These are phyloP conservation scores for Chloroceryle inda DNA, from an alignment of 2,797 vertebrate species.

Conservation along the genomic window DNA sequence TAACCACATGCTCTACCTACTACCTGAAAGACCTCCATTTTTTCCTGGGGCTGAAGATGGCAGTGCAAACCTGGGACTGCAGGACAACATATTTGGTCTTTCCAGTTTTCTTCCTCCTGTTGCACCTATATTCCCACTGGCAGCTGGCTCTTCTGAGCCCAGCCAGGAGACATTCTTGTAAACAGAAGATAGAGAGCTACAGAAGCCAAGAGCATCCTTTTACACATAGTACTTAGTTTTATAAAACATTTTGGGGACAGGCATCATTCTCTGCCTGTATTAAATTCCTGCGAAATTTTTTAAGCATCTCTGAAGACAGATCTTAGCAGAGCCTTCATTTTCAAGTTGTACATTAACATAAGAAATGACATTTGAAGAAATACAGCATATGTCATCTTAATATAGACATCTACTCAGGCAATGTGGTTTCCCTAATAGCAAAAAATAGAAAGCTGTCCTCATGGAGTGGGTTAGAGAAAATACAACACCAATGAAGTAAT, in stretches of 20 bases:
- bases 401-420: slow-evolving; percentile 11
- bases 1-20: accelerated
- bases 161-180: neutral
- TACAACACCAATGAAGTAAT: neutral
- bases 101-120: neutral
- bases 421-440: neutral
- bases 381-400: neutral
- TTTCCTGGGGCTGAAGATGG: slow-evolving; percentile 17
- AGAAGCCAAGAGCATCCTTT: neutral
- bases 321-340: neutral
- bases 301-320: neutral
- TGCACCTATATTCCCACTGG: neutral
- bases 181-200: neutral
- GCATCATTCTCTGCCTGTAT: neutral
- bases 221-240: neutral
- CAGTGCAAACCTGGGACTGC: neutral
- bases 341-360: neutral
- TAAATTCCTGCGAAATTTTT: neutral
- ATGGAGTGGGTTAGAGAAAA: neutral
- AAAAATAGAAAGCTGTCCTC: slow-evolving; percentile 17
- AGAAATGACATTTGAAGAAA: slow-evolving; percentile 31
- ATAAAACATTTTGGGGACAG: neutral
- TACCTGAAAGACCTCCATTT: neutral
- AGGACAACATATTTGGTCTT: neutral
- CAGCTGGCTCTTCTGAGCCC: neutral